Base-by-base conservation (phyloP, 2,888 invertebrate genomes). In the Eupithecia centaureata region DNA sequence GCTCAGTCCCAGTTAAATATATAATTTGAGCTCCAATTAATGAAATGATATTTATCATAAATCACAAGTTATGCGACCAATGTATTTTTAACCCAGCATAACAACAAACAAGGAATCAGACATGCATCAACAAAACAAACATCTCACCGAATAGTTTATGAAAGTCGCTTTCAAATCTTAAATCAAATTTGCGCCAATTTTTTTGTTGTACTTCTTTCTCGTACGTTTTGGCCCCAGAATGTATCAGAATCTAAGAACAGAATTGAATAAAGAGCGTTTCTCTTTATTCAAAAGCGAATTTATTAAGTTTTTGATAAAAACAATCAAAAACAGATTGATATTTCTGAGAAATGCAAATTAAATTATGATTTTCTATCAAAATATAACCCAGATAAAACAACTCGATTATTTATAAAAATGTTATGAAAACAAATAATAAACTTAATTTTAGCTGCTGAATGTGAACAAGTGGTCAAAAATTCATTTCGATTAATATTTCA, bases 161-260 rank as follows among this genome's bases (percentile, higher is more conserved):
- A 77, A 80, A 81, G 80, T 81, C 77, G 82, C 22, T 22, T 77
- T 80, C 15, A 82, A 82, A 79, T 77, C 84, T 85, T 87, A 88
- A 89, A 90, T 86, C 87, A 85, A 90, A 89, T 85, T 59, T 82
- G 87, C 86, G 86, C 87, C 86, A 84, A 74, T 82, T 56, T 51
- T 86, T 80, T 82, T 83, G 90, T 92, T 92, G 91, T 91, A 91
- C 91, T 91, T 86, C 82, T 84, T 86, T 86, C 87, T 88, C 90
- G 89, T 88, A 86, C 80, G n/a, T 75, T 86, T 91, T 91, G 91
- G 91, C 90, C 91, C 92, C 91, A 85, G 88, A 89, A 83, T 85
- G 86, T 86, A 80, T 87, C 86, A 80, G 75, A 74, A 67, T 68
- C 63, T 67, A 25, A 42, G 63, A 68, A 67, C 65, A 64, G 38